phyloP scores from a whole-genome alignment of 1,140 invertebrate genomes.

The Drosophila paulistorum region DNA sequence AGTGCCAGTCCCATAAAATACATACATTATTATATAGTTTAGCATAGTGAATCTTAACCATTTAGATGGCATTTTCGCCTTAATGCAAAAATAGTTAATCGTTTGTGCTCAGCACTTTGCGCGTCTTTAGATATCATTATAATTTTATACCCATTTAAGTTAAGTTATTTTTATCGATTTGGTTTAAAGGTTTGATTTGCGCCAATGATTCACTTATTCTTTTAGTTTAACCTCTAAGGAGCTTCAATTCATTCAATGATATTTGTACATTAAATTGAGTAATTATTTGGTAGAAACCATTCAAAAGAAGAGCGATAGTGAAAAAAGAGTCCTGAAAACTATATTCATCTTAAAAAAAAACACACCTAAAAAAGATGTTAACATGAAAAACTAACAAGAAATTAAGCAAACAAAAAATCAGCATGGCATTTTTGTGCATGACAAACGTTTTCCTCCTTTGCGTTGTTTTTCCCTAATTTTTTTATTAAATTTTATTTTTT shows the following conservation, averaged over 20 bases:
- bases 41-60: slow-evolving; percentile 40
- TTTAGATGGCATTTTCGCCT: slow-evolving; percentile 23
- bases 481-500: neutral
- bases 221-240: neutral
- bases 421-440: slow-evolving; percentile 83
- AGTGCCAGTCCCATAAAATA: neutral
- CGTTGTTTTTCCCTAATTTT: slow-evolving; percentile 38
- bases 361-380: slow-evolving; percentile 35
- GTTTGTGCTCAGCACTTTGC: slow-evolving; percentile 58
- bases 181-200: neutral
- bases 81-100: slow-evolving; percentile 45
- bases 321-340: slow-evolving; percentile 4
- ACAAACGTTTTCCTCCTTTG: slow-evolving; percentile 29
- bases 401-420: slow-evolving; percentile 48
- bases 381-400: slow-evolving; percentile 23
- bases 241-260: neutral
- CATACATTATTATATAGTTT: slow-evolving; percentile 20
- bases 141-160: slow-evolving; percentile 32
- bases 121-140: slow-evolving; percentile 42
- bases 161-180: slow-evolving; percentile 24
- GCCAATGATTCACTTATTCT: neutral
- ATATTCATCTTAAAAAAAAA: slow-evolving; percentile 29
- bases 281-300: neutral
- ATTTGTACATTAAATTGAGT: neutral
- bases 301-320: too few relatives aligned